phyloP scores from a whole-genome alignment of 2,888 invertebrate genomes.

The Dorcus parallelipipedus region DNA sequence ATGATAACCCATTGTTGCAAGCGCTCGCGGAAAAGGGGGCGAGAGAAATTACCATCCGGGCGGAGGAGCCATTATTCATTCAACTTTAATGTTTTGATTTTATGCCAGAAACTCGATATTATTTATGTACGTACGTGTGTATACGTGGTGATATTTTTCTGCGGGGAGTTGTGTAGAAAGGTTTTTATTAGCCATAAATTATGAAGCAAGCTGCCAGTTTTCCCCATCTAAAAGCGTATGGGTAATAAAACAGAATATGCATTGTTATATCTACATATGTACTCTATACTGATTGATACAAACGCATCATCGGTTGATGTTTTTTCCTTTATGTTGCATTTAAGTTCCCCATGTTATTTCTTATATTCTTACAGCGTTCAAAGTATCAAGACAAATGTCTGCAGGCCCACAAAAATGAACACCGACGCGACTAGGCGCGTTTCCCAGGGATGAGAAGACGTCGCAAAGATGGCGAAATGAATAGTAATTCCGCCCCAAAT shows the following conservation, averaged over 20 bases:
- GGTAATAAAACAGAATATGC: no score
- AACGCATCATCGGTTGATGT: no score
- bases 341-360: no score
- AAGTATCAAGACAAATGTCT: constrained; percentile 25
- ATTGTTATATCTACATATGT: no score
- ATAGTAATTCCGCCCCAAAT: constrained; percentile 14
- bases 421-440: not conserved
- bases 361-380: constrained; percentile 6
- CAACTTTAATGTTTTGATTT: not conserved
- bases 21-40: constrained; percentile 10
- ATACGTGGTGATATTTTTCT: no score
- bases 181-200: no score
- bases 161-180: no score
- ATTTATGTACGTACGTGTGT: not conserved
- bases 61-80: not conserved
- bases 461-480: constrained; percentile 14
- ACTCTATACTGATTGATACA: no score
- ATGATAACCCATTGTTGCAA: constrained; percentile 19
- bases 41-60: not conserved
- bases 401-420: constrained; percentile 18
- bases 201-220: no score
- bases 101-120: not conserved
- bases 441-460: not conserved
- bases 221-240: no score
- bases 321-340: no score